Evolutionary conservation across 1,140 invertebrate genomes (phyloP), one percentile per base, ranked within the genome.

Genomic region (Philopotamus ludificatus): DNA sequence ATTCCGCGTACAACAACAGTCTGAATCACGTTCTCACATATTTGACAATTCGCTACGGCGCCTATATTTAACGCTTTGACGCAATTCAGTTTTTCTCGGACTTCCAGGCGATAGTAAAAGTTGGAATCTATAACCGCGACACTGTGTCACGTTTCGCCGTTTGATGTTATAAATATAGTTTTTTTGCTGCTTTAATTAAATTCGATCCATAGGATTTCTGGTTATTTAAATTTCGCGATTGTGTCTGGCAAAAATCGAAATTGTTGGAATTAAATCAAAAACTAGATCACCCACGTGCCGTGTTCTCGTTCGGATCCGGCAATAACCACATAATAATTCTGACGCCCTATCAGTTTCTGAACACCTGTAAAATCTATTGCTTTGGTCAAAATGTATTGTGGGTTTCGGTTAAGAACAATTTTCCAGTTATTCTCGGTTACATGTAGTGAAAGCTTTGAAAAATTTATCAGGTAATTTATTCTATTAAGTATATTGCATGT

Each of bases 281-380:
- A 57, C 54, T 57, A 28, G 54, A 41, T 57, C 54, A 57, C 54
- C 54, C 34, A 57, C 54, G 54, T 39, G 3, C 20, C 15, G 39
- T 42, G 26, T 34, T n/a, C n/a, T 34, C 28, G 28, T 12, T 20
- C 26, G 34, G 34, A 26, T 55, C 28, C 26, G 20, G 20, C 20
- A 22, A 50, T 39, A 22, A 22, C 16, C 3, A 42, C 39, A 22
- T 57, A 57, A 57, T 57, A 57, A 57, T 28, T 57, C 20, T 57
- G 20, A 57, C 54, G 54, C 54, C 54, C 42, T 42, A 41, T 42
- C 54, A 21, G 41, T 57, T 57, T 57, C 54, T 22, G 23, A 20
- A 57, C 34, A 57, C 54, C 54, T 57, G 54, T 21, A 15, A 7
- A 18, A 15, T 18, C 22, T 21, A 20, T n/a, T 2, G 10, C 42